phyloP scores from a whole-genome alignment of 2,888 invertebrate species.

The Drosophila rubida region DNA sequence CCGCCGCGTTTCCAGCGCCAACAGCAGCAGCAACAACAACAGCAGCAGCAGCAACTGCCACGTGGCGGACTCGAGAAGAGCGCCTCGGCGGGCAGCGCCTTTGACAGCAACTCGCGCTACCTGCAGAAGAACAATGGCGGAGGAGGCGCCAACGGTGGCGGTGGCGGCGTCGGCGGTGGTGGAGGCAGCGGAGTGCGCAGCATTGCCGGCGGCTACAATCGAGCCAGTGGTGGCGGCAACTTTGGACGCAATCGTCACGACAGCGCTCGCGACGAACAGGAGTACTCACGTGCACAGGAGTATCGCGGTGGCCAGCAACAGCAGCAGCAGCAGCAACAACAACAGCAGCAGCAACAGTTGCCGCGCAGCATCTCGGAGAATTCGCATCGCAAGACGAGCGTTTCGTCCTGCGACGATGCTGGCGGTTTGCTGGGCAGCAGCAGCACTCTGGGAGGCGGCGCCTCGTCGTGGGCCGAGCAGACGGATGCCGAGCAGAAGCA shows the following conservation, averaged over 20 bases:
- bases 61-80: conserved; percentile 74
- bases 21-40: conserved; percentile 85
- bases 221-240: conserved; percentile 37
- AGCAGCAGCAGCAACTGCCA: conserved; percentile 80
- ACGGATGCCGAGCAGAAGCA: conserved; percentile 83
- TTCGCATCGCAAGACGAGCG: conserved; percentile 85
- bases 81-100: conserved; percentile 74
- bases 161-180: conserved; percentile 37
- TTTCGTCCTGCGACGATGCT: conserved; percentile 83
- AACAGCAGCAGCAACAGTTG: conserved; percentile 73
- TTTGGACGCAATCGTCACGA: conserved; percentile 67
- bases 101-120: conserved; percentile 71
- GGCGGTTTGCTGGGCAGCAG: conserved; percentile 17
- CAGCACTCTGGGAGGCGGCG: conserved; percentile 15
- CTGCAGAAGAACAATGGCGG: conserved; percentile 67
- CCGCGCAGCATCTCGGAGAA: conserved; percentile 85
- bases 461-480: conserved; percentile 86
- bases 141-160: conserved; percentile 27
- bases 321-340: conserved; percentile 36
- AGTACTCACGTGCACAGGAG: conserved; percentile 60
- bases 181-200: conserved; percentile 60
- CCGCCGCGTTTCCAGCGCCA: conserved; percentile 94
- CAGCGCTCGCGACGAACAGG: conserved; percentile 63
- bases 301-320: conserved; percentile 52
- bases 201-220: conserved; percentile 57